Evolutionary conservation across 1,140 invertebrate species (phyloP), one percentile per base, ranked within the genome.

Genomic region (Pectinophora gossypiella): DNA sequence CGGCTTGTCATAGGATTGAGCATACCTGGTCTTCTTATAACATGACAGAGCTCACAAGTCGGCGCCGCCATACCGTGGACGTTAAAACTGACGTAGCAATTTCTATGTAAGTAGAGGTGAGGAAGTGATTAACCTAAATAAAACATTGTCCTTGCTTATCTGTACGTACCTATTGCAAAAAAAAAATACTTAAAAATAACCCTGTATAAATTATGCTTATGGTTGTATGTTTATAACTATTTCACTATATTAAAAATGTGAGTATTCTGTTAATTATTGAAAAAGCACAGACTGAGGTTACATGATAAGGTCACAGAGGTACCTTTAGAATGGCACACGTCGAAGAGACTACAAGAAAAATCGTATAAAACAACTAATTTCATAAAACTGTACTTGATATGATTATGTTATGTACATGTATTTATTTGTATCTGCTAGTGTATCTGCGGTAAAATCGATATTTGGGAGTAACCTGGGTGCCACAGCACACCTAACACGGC

Each of bases 171-270:
- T 54, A 49, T 51, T 54, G 56, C 54, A 48, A 61, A 66, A 48
- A 62, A 74, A 73, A 72, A 40, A 32, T 32, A 57, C 68, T 76
- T 76, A 78, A 82, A 76, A 80, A 77, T 84, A 85, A 83, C 78
- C 78, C 78, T 86, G 80, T 84, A 86, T 81, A 86, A 82, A 86
- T 86, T 86, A 86, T 86, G 80, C 78, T 82, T 84, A 84, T 70
- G 68, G 72, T 76, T 75, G 63, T 78, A 77, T 55, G 46, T 61
- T 64, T 63, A 73, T 56, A 68, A 68, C 69, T 77, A 81, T 79
- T 75, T 68, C 61, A 72, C 65, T 75, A 78, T 70, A 76, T 68
- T 76, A 73, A 20, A 40, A 20, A 66, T 62, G 76, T 86, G 83
- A 86, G 83, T 86, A 86, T 85, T 85, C 64, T 61, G 66, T 78